A percentile compares a stretch with the other conserved stretches of the same genome.
phyloP scores from a whole-genome alignment of 2,113 vertebrate genomes.

The Kryptolebias marmoratus region DNA sequence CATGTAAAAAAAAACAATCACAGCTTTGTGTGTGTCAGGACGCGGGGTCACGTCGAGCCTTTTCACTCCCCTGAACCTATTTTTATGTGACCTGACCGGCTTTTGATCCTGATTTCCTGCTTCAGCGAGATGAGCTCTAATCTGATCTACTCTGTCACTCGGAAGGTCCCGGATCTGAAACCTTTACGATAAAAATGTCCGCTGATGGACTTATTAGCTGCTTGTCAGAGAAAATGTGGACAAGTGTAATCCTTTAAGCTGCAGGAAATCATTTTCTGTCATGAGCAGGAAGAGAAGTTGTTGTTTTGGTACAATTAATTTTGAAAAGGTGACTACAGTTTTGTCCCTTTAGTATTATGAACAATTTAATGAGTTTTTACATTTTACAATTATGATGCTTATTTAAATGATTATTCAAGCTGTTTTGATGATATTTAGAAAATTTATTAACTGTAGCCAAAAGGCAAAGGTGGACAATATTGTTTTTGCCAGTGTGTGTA shows the following conservation, averaged over 20 bases:
- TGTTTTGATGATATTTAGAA: slow-evolving; percentile 1
- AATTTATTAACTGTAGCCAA: no score
- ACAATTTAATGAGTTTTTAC: no score
- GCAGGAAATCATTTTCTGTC: slow-evolving; percentile 48
- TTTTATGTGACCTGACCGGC: slow-evolving; percentile 54
- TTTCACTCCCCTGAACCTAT: slow-evolving; percentile 60
- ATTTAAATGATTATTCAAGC: neutral
- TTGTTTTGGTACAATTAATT: neutral
- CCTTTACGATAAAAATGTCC: slow-evolving; percentile 31
- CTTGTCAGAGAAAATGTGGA: slow-evolving; percentile 52
- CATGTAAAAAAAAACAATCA: slow-evolving; percentile 24
- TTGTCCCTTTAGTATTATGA: neutral
- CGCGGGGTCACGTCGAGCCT: slow-evolving; percentile 23
- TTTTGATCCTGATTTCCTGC: slow-evolving; percentile 62
- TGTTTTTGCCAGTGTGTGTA: no score
- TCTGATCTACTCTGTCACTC: slow-evolving; percentile 48
- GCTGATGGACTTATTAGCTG: slow-evolving; percentile 56
- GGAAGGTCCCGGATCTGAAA: slow-evolving; percentile 8
- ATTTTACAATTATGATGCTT: neutral
- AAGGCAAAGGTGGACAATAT: no score
- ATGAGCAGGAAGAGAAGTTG: neutral
- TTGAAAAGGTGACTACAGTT: neutral
- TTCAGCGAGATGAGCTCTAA: slow-evolving; percentile 34
- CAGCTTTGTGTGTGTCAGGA: slow-evolving; percentile 50
- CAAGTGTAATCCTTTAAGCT: slow-evolving; percentile 64